Evolutionary conservation across 2,797 vertebrate species (phyloP).

Genomic region (Spheniscus humboldti): DNA sequence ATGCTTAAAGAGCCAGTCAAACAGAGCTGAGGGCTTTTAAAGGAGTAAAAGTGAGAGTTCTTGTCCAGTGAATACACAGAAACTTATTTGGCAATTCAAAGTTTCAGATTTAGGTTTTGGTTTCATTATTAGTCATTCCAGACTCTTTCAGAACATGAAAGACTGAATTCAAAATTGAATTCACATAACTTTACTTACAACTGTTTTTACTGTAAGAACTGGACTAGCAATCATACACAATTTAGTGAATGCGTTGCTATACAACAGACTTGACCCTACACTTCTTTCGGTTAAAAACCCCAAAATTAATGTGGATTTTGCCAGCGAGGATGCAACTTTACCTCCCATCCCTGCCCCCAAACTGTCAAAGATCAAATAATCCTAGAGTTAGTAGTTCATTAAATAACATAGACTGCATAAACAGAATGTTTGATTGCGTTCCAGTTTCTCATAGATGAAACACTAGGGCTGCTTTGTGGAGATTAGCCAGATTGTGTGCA

Average conservation of each 20-base stretch:
- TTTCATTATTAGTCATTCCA: neutral
- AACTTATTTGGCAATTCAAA: neutral
- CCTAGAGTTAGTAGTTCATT: neutral
- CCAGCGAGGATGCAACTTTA: neutral
- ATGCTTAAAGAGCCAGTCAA: neutral
- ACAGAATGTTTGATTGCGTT: neutral
- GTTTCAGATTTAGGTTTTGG: neutral
- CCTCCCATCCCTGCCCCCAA: neutral
- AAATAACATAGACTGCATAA: neutral
- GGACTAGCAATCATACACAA: neutral
- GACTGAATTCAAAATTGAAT: neutral
- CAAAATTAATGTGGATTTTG: neutral
- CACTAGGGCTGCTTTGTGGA: neutral
- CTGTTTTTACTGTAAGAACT: neutral
- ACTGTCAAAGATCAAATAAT: constrained; percentile 5
- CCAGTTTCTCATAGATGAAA: neutral
- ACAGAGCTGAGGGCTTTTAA: neutral
- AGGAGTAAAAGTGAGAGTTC: neutral
- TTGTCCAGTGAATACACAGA: neutral
- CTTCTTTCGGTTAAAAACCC: neutral
- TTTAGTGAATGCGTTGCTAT: neutral
- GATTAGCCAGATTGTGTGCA: neutral
- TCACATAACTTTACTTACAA: neutral
- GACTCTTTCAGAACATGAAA: neutral
- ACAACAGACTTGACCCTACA: neutral